phyloP scores from a whole-genome alignment of 2,888 invertebrate species.

The Ligdia adustata region DNA sequence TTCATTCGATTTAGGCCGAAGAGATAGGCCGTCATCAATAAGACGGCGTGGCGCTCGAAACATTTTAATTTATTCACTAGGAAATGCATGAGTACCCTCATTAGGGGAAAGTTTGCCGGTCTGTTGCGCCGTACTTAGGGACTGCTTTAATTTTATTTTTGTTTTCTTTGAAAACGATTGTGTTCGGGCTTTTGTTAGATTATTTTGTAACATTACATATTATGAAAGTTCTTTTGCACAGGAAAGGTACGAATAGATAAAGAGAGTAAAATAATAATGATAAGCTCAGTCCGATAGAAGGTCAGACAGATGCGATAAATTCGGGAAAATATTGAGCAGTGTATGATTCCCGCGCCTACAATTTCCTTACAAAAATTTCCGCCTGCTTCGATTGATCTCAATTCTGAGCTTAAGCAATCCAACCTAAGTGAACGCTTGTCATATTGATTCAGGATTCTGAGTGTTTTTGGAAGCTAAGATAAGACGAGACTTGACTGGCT shows the following conservation, averaged over 20 bases:
- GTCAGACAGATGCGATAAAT: slow-evolving; percentile 22
- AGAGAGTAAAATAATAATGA: neutral
- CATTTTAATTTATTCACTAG: slow-evolving; percentile 38
- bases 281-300: neutral
- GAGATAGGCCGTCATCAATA: slow-evolving; percentile 56
- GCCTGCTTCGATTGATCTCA: slow-evolving; percentile 47
- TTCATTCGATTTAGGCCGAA: slow-evolving; percentile 76
- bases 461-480: slow-evolving; percentile 73
- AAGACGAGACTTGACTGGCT: slow-evolving; percentile 69
- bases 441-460: slow-evolving; percentile 71
- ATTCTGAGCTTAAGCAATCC: slow-evolving; percentile 62
- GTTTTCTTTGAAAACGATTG: slow-evolving; percentile 8
- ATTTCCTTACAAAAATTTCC: slow-evolving; percentile 29
- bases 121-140: slow-evolving; percentile 25
- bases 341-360: slow-evolving; percentile 26
- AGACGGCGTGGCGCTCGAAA: slow-evolving; percentile 30
- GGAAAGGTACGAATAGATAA: neutral
- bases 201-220: neutral
- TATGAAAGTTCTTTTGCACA: neutral
- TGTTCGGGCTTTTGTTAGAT: neutral
- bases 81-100: slow-evolving; percentile 39
- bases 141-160: slow-evolving; percentile 28
- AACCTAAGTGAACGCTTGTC: slow-evolving; percentile 66
- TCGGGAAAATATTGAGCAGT: slow-evolving; percentile 24
- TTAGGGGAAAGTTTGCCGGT: slow-evolving; percentile 31